Conservation (phyloP, 2,888 invertebrate genomes). For the Drosophila borealis region DNA sequence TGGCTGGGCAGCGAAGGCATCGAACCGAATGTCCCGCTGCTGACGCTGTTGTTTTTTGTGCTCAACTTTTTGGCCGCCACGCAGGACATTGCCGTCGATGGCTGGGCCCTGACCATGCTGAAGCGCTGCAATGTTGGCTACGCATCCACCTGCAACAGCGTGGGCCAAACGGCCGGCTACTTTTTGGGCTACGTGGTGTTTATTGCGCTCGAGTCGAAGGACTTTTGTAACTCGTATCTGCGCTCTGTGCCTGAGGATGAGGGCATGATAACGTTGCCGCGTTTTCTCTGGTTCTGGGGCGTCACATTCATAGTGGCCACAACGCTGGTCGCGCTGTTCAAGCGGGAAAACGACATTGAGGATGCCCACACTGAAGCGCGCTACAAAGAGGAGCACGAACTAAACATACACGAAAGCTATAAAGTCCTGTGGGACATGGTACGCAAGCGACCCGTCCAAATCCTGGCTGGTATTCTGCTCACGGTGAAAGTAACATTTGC, state of each 20-base stretch:
- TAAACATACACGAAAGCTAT: conserved; percentile 90
- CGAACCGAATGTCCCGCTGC: conserved; percentile 89
- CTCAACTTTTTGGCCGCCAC: conserved; percentile 99
- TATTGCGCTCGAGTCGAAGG: conserved; percentile 96
- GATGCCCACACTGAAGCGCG: conserved; percentile 81
- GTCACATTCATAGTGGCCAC: conserved; percentile 95
- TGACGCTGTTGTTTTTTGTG: conserved; percentile 95
- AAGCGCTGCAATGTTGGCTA: conserved; percentile 98
- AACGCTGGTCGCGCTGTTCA: conserved; percentile 94
- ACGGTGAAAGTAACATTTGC: conserved; percentile 98
- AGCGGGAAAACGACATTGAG: conserved; percentile 89
- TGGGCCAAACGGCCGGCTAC: conserved; percentile 99
- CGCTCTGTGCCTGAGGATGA: conserved; percentile 89
- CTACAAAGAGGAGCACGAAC: conserved; percentile 84
- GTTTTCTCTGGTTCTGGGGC: conserved; percentile 98
- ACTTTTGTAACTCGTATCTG: conserved; percentile 97
- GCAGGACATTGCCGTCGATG: conserved; percentile 99
- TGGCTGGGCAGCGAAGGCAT: conserved; percentile 89
- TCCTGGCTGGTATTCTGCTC: conserved; percentile 91
- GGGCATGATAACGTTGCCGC: conserved; percentile 91
- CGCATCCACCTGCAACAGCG: conserved; percentile 99
- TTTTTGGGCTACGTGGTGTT: conserved; percentile 98
- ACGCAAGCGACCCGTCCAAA: conserved; percentile 92
- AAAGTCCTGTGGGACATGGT: conserved; percentile 93
- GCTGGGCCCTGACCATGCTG: conserved; percentile 99